A percentile compares a stretch with the other conserved stretches of the same genome.
These are phyloP conservation scores for Apamea crenata DNA, from an alignment of 2,888 invertebrate species.

Conservation along the genomic window DNA sequence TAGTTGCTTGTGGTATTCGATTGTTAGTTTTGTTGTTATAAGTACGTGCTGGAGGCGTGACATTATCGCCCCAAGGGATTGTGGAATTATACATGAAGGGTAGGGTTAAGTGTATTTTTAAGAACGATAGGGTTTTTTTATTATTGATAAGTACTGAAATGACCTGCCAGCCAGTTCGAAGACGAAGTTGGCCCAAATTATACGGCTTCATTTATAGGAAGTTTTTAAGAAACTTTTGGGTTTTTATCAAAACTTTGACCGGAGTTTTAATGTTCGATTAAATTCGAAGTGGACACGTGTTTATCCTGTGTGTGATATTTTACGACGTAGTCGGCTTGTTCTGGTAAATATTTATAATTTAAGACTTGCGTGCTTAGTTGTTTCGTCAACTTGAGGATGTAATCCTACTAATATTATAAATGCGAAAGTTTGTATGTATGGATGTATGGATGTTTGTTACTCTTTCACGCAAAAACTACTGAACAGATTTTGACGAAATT, in stretches of 20 bases:
- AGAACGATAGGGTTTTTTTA: constrained; percentile 78
- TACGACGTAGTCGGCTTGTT: background rate
- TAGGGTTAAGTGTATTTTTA: constrained; percentile 85
- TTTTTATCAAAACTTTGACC: background rate
- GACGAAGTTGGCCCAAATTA: constrained; percentile 51
- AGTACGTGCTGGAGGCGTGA: constrained; percentile 87
- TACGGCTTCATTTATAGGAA: constrained; percentile 13
- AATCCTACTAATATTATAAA: too few relatives aligned
- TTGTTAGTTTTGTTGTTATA: constrained; percentile 83
- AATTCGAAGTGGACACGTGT: background rate
- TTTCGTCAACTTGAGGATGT: background rate
- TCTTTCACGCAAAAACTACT: too few relatives aligned
- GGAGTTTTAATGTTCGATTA: background rate
- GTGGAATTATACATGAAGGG: constrained; percentile 88
- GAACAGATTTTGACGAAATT: too few relatives aligned
- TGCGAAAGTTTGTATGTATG: too few relatives aligned
- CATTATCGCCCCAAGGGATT: constrained; percentile 87
- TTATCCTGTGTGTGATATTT: background rate
- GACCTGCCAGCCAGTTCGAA: constrained; percentile 64
- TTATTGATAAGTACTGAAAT: constrained; percentile 84
- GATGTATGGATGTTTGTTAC: too few relatives aligned
- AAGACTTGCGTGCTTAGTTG: background rate
- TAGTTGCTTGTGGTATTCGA: constrained; percentile 44
- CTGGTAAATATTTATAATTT: background rate
- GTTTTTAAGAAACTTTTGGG: constrained; percentile 11